Percentiles rank a stretch among this genome's conserved stretches.
These are phyloP conservation scores for Synaphobranchus kaupii DNA, from an alignment of 2,797 vertebrate genomes.

Conservation along the genomic window DNA sequence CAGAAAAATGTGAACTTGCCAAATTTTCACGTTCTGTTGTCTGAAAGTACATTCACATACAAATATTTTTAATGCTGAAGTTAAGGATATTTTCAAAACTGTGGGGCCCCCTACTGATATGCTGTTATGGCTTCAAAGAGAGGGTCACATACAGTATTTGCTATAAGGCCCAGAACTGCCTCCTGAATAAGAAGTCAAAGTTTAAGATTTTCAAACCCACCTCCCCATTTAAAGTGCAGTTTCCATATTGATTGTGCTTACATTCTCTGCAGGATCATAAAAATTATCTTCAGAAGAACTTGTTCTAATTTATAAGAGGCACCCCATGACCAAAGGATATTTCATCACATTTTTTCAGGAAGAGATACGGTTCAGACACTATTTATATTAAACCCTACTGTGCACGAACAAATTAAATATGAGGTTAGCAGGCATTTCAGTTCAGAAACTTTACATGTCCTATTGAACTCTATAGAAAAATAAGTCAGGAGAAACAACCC, in stretches of 20 bases:
- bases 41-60: background rate
- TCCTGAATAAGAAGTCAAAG: no score
- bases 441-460: background rate
- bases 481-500: no score
- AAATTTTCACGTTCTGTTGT: background rate
- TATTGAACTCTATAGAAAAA: no score
- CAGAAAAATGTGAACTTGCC: no score
- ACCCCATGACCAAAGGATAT: no score
- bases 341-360: background rate
- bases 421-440: background rate
- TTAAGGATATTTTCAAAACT: background rate
- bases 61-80: background rate
- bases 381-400: background rate
- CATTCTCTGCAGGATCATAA: background rate
- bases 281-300: background rate
- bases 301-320: no score
- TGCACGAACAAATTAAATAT: background rate
- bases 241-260: background rate
- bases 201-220: no score
- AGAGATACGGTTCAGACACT: background rate
- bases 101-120: background rate
- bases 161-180: background rate
- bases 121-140: background rate
- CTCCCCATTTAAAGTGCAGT: no score
- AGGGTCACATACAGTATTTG: background rate